Evolutionary conservation across 2,113 vertebrate genomes (phyloP).

Genomic region (Mesembrinibis cayennensis): DNA sequence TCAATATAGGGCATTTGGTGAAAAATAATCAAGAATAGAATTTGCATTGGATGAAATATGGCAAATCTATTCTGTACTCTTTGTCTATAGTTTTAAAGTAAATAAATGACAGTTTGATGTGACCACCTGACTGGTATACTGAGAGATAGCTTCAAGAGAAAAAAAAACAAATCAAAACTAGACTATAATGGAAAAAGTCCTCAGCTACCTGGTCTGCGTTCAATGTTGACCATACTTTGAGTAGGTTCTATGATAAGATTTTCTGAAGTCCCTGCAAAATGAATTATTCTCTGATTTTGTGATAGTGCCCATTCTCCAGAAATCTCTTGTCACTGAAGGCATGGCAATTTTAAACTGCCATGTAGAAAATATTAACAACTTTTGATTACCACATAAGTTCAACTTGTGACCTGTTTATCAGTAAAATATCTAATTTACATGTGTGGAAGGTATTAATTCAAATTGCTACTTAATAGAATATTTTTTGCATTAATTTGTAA

Average conservation of each 20-base stretch:
- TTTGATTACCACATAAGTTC: not conserved
- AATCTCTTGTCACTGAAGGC: not conserved
- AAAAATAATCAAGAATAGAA: not conserved
- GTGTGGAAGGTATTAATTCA: not conserved
- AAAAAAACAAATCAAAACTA: not conserved
- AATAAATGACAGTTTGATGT: not conserved
- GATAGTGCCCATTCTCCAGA: not conserved
- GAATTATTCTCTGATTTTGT: not conserved
- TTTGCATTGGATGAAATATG: not conserved
- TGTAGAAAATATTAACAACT: not conserved
- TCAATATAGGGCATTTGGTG: not conserved
- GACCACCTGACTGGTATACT: not conserved
- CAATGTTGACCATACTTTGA: not conserved
- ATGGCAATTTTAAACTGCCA: not conserved
- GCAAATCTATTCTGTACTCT: not conserved
- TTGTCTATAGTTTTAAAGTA: not conserved
- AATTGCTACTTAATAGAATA: not conserved
- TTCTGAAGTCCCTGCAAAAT: not conserved
- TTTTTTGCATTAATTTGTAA: not conserved
- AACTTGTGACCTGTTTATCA: not conserved
- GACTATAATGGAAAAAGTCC: not conserved
- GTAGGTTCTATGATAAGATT: not conserved
- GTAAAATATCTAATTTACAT: not conserved
- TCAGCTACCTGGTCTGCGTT: not conserved
- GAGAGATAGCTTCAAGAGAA: not conserved